Percentiles rank a stretch among this genome's conserved stretches.
These are phyloP conservation scores for Dicentrarchus labrax DNA, from an alignment of 2,113 vertebrate genomes.

Conservation along the genomic window DNA sequence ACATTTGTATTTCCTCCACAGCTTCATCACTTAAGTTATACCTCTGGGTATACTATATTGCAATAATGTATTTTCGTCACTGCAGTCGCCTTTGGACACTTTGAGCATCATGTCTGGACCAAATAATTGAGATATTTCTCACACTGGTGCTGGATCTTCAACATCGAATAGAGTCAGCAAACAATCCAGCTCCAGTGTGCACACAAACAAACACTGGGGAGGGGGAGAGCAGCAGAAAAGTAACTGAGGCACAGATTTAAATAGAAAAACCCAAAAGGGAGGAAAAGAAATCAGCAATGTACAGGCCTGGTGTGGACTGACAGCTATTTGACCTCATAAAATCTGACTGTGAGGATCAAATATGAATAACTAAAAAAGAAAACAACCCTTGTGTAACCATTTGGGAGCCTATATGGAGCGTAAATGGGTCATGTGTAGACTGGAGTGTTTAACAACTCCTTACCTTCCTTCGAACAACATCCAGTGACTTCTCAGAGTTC, in stretches of 20 bases:
- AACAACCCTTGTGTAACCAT: neutral
- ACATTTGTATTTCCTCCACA: neutral
- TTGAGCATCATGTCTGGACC: neutral
- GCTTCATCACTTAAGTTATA: slow-evolving; percentile 2
- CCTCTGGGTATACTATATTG: neutral
- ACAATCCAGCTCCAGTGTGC: slow-evolving; percentile 8
- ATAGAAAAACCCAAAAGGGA: slow-evolving; percentile 24
- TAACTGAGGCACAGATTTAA: slow-evolving; percentile 38
- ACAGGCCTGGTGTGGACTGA: slow-evolving; percentile 5
- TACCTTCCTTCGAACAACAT: slow-evolving; percentile 1
- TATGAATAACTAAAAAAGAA: neutral
- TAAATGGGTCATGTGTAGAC: slow-evolving; percentile 60
- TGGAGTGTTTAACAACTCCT: slow-evolving; percentile 12
- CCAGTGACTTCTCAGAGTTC: neutral
- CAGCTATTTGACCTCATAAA: slow-evolving; percentile 53
- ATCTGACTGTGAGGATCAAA: slow-evolving; percentile 36
- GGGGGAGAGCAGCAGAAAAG: slow-evolving; percentile 8
- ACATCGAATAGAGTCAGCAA: slow-evolving; percentile 15
- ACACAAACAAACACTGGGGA: neutral
- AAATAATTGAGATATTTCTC: slow-evolving; percentile 32
- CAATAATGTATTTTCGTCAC: neutral
- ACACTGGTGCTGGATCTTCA: slow-evolving; percentile 26
- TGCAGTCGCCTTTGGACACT: slow-evolving; percentile 11
- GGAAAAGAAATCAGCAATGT: neutral
- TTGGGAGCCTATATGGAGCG: slow-evolving; percentile 15